Conservation (phyloP, 2,113 vertebrate species). For the Desmodus rotundus region DNA sequence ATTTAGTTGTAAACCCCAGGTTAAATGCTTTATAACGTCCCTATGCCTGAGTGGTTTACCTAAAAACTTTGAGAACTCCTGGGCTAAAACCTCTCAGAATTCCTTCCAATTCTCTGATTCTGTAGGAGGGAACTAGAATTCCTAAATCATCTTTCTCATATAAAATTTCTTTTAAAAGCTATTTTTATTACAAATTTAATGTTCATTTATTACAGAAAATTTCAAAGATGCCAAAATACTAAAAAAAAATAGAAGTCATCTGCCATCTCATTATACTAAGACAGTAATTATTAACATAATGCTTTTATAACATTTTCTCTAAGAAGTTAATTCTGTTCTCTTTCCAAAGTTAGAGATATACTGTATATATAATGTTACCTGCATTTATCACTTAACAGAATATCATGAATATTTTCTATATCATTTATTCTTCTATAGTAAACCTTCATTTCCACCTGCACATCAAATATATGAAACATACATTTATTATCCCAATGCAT, state of each 20-base stretch:
- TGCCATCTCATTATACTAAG: neutral
- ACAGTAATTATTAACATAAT: neutral
- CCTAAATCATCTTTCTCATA: neutral
- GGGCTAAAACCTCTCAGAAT: neutral
- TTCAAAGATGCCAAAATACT: neutral
- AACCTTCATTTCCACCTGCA: conserved; percentile 17
- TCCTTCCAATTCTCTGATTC: neutral
- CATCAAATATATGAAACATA: conserved; percentile 37
- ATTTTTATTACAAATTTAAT: conserved; percentile 23
- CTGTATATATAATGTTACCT: neutral
- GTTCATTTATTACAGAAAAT: neutral
- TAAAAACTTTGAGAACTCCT: neutral
- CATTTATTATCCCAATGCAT: neutral
- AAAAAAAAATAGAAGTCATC: neutral
- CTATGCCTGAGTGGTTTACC: neutral
- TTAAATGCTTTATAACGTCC: neutral
- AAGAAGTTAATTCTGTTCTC: neutral
- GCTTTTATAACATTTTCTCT: neutral
- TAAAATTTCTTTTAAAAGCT: conserved; percentile 22
- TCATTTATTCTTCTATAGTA: neutral
- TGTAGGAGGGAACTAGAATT: neutral
- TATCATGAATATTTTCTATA: neutral
- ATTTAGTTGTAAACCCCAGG: neutral
- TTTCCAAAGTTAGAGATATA: neutral
- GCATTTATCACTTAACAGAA: neutral